Conservation (phyloP, 2,888 invertebrate species). For the Atethmia centrago region DNA sequence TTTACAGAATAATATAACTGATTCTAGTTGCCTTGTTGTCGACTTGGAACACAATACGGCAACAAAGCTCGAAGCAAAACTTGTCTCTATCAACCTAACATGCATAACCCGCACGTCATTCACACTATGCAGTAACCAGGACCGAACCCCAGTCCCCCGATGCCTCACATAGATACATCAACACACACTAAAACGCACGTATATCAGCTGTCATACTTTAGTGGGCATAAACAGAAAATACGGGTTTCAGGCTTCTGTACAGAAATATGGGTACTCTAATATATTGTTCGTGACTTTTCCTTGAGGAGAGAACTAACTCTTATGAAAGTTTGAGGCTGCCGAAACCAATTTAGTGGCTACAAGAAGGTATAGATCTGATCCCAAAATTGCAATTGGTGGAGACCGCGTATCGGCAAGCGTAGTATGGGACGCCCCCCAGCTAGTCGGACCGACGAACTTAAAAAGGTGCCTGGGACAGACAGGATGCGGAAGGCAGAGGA, state of each 20-base stretch:
- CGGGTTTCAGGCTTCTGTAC: slow-evolving; percentile 9
- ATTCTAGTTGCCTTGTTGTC: no score
- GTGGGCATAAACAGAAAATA: slow-evolving; percentile 34
- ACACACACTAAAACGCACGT: slow-evolving; percentile 26
- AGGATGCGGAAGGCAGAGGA: background rate
- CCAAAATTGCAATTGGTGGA: no score
- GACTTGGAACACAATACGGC: no score
- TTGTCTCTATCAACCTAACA: background rate
- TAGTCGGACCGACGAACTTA: no score
- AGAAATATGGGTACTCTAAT: slow-evolving; percentile 31
- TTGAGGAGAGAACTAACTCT: background rate
- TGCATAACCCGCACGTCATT: background rate
- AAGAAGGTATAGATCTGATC: background rate
- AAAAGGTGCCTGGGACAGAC: background rate
- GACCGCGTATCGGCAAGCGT: background rate
- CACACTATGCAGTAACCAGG: background rate
- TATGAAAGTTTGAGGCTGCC: background rate
- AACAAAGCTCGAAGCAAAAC: no score
- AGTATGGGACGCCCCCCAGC: background rate
- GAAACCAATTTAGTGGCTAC: background rate
- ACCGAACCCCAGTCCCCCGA: slow-evolving; percentile 4
- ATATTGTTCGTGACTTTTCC: slow-evolving; percentile 11
- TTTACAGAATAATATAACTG: no score
- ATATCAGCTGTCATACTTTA: slow-evolving; percentile 38
- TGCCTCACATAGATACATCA: slow-evolving; percentile 8